Base-by-base conservation (phyloP, 2,113 vertebrate species). In the Nannospalax galili region DNA sequence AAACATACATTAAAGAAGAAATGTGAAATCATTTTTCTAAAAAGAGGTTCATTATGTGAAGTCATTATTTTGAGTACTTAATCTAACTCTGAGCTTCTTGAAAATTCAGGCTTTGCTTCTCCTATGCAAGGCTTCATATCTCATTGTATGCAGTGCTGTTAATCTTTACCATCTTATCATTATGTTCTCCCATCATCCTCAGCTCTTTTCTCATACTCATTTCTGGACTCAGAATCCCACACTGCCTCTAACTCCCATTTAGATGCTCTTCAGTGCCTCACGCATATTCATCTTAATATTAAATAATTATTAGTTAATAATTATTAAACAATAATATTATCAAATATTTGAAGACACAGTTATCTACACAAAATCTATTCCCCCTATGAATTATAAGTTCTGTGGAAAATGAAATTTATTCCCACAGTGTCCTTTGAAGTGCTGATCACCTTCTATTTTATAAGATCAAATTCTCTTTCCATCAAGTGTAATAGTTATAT, bases 1-100 rank as follows among this genome's bases (percentile, higher is more conserved):
- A 84, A 86, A 72, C 87, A 7, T 92, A 52, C 12, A 82, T 82
- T 90, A 58, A 78, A 60, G 20, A 80, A 81, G 67, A 82, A 69
- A 70, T 72, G 52, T 84, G 17, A 37, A 87, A 52, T 11, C 11
- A 37, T 15, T 80, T 86, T 67, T 0, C 37, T 6, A 70, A 12
- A 84, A 79, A 82, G 26, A 81, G 3, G 11, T 14, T 35, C 17
- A 82, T 20, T 62, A 6, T 16, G 11, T 10, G 12, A 92, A 3
- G 4, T 56, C 40, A 78, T 93, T 92, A 42, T 32, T 94, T 52
- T 37, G 11, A 52, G 16, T 73, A 6, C n/a, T n/a, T 72, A 65
- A 40, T 30, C 60, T 19, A 87, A 52, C 0, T 28, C 60, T 58
- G 9, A 37, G 4, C 14, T 75, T 87, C 12, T n/a, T 32, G 24